Evolutionary conservation across 2,113 vertebrate species (phyloP).

Genomic region (Monopterus albus): DNA sequence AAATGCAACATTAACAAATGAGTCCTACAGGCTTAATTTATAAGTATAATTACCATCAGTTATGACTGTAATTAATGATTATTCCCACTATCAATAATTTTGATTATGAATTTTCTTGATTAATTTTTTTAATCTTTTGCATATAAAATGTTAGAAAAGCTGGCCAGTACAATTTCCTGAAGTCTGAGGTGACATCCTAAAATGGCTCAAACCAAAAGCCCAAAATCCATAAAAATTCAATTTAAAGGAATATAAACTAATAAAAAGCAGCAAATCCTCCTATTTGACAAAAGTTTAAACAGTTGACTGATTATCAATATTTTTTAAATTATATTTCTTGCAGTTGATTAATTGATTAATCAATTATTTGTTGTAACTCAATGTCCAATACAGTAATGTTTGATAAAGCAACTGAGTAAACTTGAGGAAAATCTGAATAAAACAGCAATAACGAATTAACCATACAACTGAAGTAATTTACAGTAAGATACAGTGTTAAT

Average conservation of each 20-base stretch:
- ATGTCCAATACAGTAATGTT: neutral
- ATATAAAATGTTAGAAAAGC: neutral
- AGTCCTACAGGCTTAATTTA: no score
- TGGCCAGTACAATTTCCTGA: neutral
- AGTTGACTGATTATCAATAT: no score
- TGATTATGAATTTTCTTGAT: neutral
- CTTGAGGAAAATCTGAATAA: no score
- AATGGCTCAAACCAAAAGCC: neutral
- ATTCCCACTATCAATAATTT: neutral
- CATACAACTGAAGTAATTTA: no score
- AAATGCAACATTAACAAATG: neutral
- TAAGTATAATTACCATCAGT: neutral
- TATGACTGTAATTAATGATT: neutral
- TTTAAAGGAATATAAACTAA: neutral
- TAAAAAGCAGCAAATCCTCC: neutral
- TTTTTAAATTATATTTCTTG: no score
- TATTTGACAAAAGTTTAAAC: no score
- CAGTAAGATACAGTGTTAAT: no score
- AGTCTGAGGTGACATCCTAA: neutral
- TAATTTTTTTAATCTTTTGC: neutral
- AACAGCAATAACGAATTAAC: no score
- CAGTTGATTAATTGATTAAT: no score
- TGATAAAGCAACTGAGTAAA: neutral
- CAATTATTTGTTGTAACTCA: neutral
- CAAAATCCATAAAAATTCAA: neutral